These are phyloP conservation scores for Rachycentron canadum DNA, from an alignment of 2,797 vertebrate species.

Conservation along the genomic window DNA sequence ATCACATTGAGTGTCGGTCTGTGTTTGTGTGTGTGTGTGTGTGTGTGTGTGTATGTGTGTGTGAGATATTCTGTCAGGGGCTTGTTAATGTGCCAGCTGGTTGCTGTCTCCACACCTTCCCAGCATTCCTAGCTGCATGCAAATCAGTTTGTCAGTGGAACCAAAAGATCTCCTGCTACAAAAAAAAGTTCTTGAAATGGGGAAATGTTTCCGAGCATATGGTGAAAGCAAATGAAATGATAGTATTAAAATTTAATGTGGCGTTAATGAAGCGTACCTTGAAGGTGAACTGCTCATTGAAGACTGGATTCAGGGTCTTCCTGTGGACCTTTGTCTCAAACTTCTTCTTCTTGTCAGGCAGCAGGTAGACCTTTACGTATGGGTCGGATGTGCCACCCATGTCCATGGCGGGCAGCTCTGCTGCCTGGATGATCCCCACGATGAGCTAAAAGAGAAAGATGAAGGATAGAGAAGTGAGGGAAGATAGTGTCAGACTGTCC, in stretches of 20 bases:
- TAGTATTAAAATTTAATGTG: neutral
- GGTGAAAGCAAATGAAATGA: neutral
- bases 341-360: slow-evolving; percentile 99
- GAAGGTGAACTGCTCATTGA: slow-evolving; percentile 99
- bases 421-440: slow-evolving; percentile 98
- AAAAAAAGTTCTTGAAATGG: neutral
- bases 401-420: slow-evolving; percentile 97
- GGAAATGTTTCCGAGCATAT: slow-evolving; percentile 15
- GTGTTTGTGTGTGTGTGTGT: slow-evolving; percentile 21
- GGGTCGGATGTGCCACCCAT: slow-evolving; percentile 99
- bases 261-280: slow-evolving; percentile 83
- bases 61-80: slow-evolving; percentile 72
- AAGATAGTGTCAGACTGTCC: slow-evolving; percentile 13
- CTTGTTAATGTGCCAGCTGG: slow-evolving; percentile 83
- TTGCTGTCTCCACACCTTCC: slow-evolving; percentile 77
- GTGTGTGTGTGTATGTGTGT: slow-evolving; percentile 28
- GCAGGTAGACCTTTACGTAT: slow-evolving; percentile 97
- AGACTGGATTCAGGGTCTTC: slow-evolving; percentile 97
- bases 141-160: slow-evolving; percentile 75
- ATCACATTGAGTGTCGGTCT: slow-evolving; percentile 48
- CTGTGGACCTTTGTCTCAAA: slow-evolving; percentile 99
- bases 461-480: neutral
- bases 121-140: slow-evolving; percentile 72
- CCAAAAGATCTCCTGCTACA: slow-evolving; percentile 45
- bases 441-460: slow-evolving; percentile 87